phyloP scores from a whole-genome alignment of 2,797 vertebrate genomes.

The Spatula versicolor region DNA sequence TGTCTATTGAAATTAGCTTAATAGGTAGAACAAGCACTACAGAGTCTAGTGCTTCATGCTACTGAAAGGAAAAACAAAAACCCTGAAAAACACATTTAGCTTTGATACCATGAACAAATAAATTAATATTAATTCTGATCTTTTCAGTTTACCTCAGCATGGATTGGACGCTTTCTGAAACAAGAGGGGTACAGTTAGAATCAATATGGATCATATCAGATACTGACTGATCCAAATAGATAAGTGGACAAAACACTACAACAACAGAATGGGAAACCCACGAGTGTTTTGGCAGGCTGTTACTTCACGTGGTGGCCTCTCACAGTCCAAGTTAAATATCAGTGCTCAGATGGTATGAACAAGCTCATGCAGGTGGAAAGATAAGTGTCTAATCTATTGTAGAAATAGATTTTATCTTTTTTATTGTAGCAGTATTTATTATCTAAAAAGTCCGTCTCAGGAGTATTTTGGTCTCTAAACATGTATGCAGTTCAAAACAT shows the following conservation, averaged over 20 bases:
- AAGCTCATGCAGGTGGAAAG: neutral
- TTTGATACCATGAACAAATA: neutral
- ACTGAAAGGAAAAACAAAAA: neutral
- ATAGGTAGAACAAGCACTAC: neutral
- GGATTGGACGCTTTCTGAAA: neutral
- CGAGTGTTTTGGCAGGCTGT: slow-evolving; percentile 4
- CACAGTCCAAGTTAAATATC: neutral
- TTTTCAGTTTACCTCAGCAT: neutral
- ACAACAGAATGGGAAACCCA: neutral
- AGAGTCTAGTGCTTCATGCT: neutral
- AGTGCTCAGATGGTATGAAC: slow-evolving; percentile 2
- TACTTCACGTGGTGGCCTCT: neutral
- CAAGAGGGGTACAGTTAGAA: neutral
- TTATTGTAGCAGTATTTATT: slow-evolving; percentile 2
- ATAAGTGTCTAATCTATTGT: neutral
- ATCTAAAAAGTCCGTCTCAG: slow-evolving; percentile 17
- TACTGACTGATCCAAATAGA: neutral
- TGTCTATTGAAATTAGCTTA: neutral
- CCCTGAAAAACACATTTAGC: neutral
- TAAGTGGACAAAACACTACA: neutral
- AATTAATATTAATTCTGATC: neutral
- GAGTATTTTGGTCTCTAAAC: slow-evolving; percentile 33
- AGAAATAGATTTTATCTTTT: neutral
- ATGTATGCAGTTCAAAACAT: neutral
- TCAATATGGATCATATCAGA: neutral